phyloP scores from a whole-genome alignment of 1,140 invertebrate genomes.

The Zaprionus camerounensis region DNA sequence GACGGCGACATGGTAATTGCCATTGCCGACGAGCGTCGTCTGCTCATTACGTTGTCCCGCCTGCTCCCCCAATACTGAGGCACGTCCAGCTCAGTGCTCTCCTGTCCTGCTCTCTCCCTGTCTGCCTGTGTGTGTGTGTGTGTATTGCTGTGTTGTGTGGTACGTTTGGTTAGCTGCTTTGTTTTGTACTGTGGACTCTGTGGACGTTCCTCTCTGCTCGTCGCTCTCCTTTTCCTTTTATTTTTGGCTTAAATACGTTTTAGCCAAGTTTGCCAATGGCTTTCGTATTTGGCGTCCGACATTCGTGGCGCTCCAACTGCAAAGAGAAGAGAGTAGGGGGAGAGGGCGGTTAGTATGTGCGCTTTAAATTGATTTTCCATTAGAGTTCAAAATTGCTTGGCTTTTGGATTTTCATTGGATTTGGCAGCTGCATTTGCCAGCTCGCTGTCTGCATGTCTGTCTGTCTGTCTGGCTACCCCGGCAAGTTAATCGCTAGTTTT shows the following conservation, averaged over 20 bases:
- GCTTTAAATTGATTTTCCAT: conserved; percentile 81
- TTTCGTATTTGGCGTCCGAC: conserved; percentile 72
- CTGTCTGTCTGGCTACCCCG: neutral
- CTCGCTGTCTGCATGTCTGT: conserved; percentile 28
- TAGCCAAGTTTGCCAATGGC: conserved; percentile 81
- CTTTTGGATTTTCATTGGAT: conserved; percentile 79
- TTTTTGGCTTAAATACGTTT: conserved; percentile 72
- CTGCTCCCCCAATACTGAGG: neutral
- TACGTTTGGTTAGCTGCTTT: conserved; percentile 34
- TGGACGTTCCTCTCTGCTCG: conserved; percentile 13
- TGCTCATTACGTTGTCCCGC: conserved; percentile 46
- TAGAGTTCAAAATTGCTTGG: conserved; percentile 78
- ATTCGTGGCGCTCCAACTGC: conserved; percentile 60
- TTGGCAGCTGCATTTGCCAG: conserved; percentile 66
- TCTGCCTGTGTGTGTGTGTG: conserved; percentile 8
- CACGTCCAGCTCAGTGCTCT: too few species aligned
- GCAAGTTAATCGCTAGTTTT: conserved; percentile 75
- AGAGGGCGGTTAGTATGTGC: conserved; percentile 36
- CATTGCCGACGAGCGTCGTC: conserved; percentile 57
- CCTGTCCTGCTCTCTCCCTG: neutral
- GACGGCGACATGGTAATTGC: conserved; percentile 76
- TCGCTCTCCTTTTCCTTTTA: conserved; percentile 17
- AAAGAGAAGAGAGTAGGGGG: conserved; percentile 31
- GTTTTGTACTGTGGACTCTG: neutral
- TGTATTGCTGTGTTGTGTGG: conserved; percentile 15